Evolutionary conservation across 2,888 invertebrate genomes (phyloP), one percentile per base, ranked within the genome.

Genomic region (Cerceris ruficornis): DNA sequence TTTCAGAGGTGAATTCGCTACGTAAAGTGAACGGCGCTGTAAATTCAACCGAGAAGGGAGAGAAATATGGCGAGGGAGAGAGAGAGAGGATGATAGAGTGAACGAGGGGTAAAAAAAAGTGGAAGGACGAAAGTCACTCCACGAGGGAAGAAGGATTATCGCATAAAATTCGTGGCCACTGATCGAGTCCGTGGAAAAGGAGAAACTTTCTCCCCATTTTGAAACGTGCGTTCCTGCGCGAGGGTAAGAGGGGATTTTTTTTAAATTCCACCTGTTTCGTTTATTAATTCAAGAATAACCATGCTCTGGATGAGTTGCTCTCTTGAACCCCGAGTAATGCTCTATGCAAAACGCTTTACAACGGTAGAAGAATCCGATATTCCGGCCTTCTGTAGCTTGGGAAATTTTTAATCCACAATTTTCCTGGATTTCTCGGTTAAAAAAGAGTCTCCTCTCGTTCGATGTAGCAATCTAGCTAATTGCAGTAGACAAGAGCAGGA

Each of bases 261-360:
- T 64, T 61, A 70, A 76, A 71, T 77, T 50, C 46, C 71, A 64
- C 15, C 59, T 62, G 77, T 76, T 76, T 60, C 64, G 55, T 58
- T 76, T 76, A 78, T 78, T 76, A 78, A 78, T 76, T 70, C 71
- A 65, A 71, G 76, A 68, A 76, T 71, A 77, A 71, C 64, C 69
- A 28, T 28, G 59, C 15, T 50, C 43, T 14, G 39, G 58, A 70
- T 76, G 66, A 76, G 64, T 76, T 58, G 54, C 61, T 7, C 62
- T 28, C 60, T 52, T 54, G 61, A 75, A 65, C 69, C 41, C 14
- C 62, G 46, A 39, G 54, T 17, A 17, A 8, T 55, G 39, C 49
- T 52, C 54, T 17, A 41, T 60, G 65, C 57, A 17, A 62, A 69
- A 66, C 67, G 49, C 17, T 65, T 64, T 17, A 14, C 9, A 7